These are phyloP conservation scores for Osmerus mordax DNA, from an alignment of 2,113 vertebrate genomes.

Conservation along the genomic window DNA sequence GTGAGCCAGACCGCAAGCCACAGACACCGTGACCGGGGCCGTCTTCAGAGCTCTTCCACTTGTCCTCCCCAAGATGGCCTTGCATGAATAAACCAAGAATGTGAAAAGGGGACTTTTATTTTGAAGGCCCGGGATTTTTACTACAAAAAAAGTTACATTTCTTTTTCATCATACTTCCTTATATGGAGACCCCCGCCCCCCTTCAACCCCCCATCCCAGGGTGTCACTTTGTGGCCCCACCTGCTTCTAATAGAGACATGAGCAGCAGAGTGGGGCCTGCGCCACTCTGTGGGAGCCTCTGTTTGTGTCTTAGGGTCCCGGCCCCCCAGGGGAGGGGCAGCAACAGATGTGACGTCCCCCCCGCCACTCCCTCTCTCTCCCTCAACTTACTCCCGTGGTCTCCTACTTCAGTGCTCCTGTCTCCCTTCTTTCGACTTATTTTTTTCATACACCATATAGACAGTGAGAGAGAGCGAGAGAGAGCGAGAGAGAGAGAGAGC, in stretches of 20 bases:
- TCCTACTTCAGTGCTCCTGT: slow-evolving; percentile 19
- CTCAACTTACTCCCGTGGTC: slow-evolving; percentile 26
- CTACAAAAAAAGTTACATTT: no score
- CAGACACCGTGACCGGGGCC: slow-evolving; percentile 47
- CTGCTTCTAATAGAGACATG: slow-evolving; percentile 47
- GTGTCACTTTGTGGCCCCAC: not conserved
- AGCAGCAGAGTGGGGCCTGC: slow-evolving; percentile 33
- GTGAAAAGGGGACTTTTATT: slow-evolving; percentile 49
- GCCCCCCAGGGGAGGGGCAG: slow-evolving; percentile 59
- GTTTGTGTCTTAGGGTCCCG: slow-evolving; percentile 58
- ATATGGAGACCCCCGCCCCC: not conserved
- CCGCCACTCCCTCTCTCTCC: slow-evolving; percentile 55
- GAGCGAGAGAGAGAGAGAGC: no score
- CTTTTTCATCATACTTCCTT: not conserved
- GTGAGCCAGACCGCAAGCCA: slow-evolving; percentile 38
- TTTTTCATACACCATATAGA: slow-evolving; percentile 13
- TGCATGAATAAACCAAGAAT: slow-evolving; percentile 30
- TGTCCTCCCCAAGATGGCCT: slow-evolving; percentile 30
- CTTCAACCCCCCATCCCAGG: not conserved
- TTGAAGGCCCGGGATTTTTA: not conserved
- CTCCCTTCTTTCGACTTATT: slow-evolving; percentile 38
- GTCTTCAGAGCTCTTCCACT: slow-evolving; percentile 31
- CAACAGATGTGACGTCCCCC: slow-evolving; percentile 67
- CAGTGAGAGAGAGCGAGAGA: not conserved
- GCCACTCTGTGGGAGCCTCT: slow-evolving; percentile 33